A percentile compares a stretch with the other conserved stretches of the same genome.
Evolutionary conservation across 1,140 invertebrate species (phyloP).

Genomic region (Chionoecetes opilio): DNA sequence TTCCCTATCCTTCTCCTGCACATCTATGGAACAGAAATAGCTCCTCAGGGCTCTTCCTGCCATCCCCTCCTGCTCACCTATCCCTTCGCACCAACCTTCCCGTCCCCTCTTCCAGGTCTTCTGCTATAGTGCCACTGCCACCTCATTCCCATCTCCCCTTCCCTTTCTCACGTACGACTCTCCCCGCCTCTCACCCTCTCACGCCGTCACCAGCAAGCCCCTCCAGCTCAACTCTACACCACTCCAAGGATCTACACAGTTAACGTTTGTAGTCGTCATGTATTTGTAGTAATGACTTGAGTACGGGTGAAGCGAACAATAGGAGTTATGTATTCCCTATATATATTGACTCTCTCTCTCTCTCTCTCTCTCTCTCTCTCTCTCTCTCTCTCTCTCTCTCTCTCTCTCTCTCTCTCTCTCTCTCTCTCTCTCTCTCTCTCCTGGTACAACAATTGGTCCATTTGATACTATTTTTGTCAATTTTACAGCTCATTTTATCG

Average conservation of each 20-base stretch:
- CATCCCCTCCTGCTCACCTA: background rate
- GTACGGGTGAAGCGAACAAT: background rate
- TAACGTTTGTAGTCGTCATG: background rate
- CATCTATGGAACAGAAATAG: background rate
- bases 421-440: too few relatives aligned
- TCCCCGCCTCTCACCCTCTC: background rate
- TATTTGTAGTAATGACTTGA: conserved; percentile 21
- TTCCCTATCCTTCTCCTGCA: conserved; percentile 10
- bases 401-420: conserved; percentile 56
- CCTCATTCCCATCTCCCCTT: conserved; percentile 25
- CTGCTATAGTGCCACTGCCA: too few relatives aligned
- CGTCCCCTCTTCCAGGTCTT: background rate
- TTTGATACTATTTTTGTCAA: too few relatives aligned
- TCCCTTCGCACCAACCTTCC: background rate
- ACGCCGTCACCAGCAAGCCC: conserved; percentile 14
- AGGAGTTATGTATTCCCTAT: background rate
- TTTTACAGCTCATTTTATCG: too few relatives aligned
- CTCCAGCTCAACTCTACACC: background rate
- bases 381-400: conserved; percentile 58
- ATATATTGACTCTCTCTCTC: too few relatives aligned
- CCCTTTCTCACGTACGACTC: background rate
- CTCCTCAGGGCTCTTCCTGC: background rate
- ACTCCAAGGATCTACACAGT: background rate
- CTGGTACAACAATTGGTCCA: too few relatives aligned
- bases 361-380: conserved; percentile 57